A percentile compares a stretch with the other conserved stretches of the same genome.
Evolutionary conservation across 2,888 invertebrate genomes (phyloP).

Genomic region (Drosophila borealis): DNA sequence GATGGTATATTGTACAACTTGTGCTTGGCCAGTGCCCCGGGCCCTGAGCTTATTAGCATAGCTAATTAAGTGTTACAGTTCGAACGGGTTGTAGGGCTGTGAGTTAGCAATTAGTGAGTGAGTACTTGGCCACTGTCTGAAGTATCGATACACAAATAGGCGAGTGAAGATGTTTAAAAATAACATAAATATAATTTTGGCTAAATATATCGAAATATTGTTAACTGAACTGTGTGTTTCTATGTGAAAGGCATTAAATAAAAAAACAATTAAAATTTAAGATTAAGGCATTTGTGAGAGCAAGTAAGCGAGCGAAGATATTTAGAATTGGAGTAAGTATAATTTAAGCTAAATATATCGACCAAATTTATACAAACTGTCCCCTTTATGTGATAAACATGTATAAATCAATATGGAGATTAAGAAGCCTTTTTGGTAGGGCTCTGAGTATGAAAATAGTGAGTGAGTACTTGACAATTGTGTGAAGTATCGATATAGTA

Average conservation of each 20-base stretch:
- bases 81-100: slow-evolving; percentile 27
- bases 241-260: neutral
- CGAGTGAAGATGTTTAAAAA: neutral
- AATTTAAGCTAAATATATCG: neutral
- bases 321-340: neutral
- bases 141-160: slow-evolving; percentile 18
- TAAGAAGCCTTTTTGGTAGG: neutral
- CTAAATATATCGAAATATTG: neutral
- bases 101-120: slow-evolving; percentile 25
- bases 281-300: slow-evolving; percentile 6
- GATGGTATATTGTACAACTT: slow-evolving; percentile 13
- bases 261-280: too few species aligned
- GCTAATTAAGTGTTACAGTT: slow-evolving; percentile 70
- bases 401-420: too few species aligned
- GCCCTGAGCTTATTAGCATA: slow-evolving; percentile 63
- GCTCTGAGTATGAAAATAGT: slow-evolving; percentile 24
- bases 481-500: slow-evolving; percentile 25
- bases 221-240: neutral
- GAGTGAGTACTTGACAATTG: slow-evolving; percentile 20
- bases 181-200: slow-evolving; percentile 1
- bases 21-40: slow-evolving; percentile 6
- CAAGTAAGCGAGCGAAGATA: slow-evolving; percentile 3
- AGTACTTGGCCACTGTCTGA: slow-evolving; percentile 21
- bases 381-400: neutral
- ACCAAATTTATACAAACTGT: neutral